Conservation (phyloP, 2,113 vertebrate genomes). For the Bettongia penicillata region DNA sequence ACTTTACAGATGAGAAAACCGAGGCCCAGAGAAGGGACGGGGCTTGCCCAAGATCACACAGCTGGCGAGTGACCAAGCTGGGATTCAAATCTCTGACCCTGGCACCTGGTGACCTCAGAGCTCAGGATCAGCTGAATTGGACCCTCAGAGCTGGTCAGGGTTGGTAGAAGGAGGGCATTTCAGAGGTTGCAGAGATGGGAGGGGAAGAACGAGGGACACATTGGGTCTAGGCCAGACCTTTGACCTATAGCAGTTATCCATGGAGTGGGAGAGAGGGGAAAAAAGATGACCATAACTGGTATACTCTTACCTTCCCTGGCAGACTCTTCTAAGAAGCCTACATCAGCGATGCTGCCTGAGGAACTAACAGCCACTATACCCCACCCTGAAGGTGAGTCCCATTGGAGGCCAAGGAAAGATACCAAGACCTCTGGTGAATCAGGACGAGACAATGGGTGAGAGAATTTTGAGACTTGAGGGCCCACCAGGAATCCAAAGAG, state of each 20-base stretch:
- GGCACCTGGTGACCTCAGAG: background rate
- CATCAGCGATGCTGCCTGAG: constrained; percentile 27
- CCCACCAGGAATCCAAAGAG: background rate
- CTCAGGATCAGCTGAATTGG: background rate
- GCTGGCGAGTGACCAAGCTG: background rate
- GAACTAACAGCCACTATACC: background rate
- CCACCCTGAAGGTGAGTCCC: constrained; percentile 53
- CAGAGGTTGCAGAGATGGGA: background rate
- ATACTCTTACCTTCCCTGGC: constrained; percentile 7
- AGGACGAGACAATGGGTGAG: background rate
- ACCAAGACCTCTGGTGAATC: background rate
- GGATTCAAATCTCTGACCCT: background rate
- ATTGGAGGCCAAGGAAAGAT: background rate
- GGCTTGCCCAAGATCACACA: too few species aligned
- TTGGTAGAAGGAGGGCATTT: background rate
- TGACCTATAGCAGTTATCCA: background rate
- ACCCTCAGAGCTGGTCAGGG: background rate
- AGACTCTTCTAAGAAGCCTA: constrained; percentile 34
- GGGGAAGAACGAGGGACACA: background rate
- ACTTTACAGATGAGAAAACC: background rate
- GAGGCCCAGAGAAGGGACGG: too few species aligned
- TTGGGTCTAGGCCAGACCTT: background rate
- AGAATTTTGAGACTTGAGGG: background rate
- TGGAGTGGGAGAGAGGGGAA: background rate
- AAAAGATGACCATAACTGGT: background rate